Base-by-base conservation (phyloP, 1,140 invertebrate species). In the Zaprionus vittiger region DNA sequence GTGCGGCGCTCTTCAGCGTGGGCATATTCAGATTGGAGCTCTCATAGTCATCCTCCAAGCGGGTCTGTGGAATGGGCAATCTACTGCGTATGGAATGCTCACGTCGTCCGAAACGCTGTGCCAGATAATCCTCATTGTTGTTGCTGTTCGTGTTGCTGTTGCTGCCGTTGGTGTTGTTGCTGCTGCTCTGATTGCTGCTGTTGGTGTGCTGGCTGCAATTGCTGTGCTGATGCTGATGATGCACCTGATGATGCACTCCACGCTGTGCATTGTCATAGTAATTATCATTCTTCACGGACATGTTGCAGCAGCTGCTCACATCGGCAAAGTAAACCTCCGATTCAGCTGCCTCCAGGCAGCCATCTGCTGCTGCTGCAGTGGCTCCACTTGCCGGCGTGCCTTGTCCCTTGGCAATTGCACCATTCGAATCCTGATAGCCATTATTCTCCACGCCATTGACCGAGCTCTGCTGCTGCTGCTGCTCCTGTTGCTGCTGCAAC, bases 301-400 rank as follows among this genome's bases (percentile, higher is more conserved):
- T 95, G 85, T 96, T 96, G 78, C 96, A 97, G 83, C 96, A 97
- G 59, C 96, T 97, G n/a, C 96, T 97, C 1, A 97, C 96, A 83
- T 97, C 96, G 1, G 96, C 96, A 90, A 97, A 97, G 86, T 97
- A 97, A 1, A 97, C 94, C 93, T 97, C 97, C 4, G 96, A 97
- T 73, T 95, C 95, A 0, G 95, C 94, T n/a, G 94, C 94, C 77
- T 94, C 94, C 56, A 80, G 60, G 4, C 60, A 56, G 11, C 62
- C 66, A 28, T 55, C 64, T 20, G 55, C 59, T 2, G 5, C 61
- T 24, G 24, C 22, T 56, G 64, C 20, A 9, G 38, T 26, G 12
- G 17, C 54, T 26, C 26, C 26, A 47, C 20, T n/a, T 14, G 47
- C 12, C 17, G 17, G 15, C 31, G 54, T 62, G 31, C 31, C 31